These are phyloP conservation scores for Nysson spinosus DNA, from an alignment of 2,888 invertebrate species.

Conservation along the genomic window DNA sequence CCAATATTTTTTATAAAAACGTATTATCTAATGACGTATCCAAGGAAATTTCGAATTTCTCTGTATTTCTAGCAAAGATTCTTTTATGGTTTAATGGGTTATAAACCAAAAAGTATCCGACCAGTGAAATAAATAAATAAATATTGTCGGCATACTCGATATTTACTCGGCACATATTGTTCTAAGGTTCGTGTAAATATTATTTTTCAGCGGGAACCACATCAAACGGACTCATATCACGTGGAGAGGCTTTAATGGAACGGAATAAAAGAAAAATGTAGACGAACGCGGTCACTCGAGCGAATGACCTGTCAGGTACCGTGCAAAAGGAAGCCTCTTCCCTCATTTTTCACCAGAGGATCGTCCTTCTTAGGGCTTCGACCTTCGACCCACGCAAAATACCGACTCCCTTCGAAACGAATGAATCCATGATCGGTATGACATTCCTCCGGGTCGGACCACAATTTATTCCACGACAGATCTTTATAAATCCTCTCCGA, in stretches of 20 bases:
- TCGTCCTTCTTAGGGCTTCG: conserved; percentile 49
- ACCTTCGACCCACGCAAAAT: conserved; percentile 40
- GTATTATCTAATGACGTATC: no score
- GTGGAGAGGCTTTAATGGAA: conserved; percentile 4
- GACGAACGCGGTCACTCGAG: conserved; percentile 11
- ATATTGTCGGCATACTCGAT: neutral
- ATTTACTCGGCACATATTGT: neutral
- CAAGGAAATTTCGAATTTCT: no score
- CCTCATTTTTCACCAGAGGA: conserved; percentile 65
- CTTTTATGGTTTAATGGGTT: no score
- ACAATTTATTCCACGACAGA: conserved; percentile 10
- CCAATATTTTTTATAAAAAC: no score
- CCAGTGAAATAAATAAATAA: no score
- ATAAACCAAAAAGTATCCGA: no score
- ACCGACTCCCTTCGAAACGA: conserved; percentile 20
- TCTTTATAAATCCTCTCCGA: conserved; percentile 39
- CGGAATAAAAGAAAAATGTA: conserved; percentile 4
- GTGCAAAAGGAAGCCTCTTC: conserved; percentile 50
- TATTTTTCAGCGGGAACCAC: conserved; percentile 9
- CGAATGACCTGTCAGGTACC: conserved; percentile 55
- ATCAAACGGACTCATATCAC: neutral
- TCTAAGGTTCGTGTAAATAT: neutral
- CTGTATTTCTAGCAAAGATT: no score
- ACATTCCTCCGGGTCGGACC: conserved; percentile 32
- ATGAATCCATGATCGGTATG: conserved; percentile 37